phyloP scores from a whole-genome alignment of 2,888 invertebrate species.

The Andrena chrysosceles region DNA sequence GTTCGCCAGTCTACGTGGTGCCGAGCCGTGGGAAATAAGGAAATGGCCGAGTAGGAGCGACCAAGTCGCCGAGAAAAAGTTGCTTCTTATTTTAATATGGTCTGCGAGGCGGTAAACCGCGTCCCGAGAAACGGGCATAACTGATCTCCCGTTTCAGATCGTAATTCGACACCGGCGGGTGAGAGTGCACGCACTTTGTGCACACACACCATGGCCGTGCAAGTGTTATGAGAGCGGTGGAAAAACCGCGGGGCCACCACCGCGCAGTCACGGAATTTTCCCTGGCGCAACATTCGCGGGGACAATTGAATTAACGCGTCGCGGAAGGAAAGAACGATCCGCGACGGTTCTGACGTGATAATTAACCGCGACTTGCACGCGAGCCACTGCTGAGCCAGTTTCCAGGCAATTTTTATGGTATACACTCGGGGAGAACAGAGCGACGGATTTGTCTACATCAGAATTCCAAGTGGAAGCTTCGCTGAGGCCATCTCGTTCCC shows the following conservation, averaged over 20 bases:
- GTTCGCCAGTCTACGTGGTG: not conserved
- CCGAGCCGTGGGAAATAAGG: slow-evolving; percentile 49
- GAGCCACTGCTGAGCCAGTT: slow-evolving; percentile 9
- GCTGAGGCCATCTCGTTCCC: not conserved
- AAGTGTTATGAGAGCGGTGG: slow-evolving; percentile 34
- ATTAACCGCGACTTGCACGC: slow-evolving; percentile 27
- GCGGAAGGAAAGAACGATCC: slow-evolving; percentile 11
- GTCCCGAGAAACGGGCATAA: slow-evolving; percentile 41
- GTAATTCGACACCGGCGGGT: slow-evolving; percentile 58
- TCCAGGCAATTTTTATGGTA: not conserved
- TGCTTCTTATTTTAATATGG: slow-evolving; percentile 40
- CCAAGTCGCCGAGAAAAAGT: slow-evolving; percentile 36
- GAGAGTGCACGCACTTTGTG: slow-evolving; percentile 56
- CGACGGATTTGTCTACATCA: not conserved
- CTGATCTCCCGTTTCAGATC: slow-evolving; percentile 57
- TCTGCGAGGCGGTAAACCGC: slow-evolving; percentile 63
- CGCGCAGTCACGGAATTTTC: slow-evolving; percentile 27
- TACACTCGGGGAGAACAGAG: not conserved
- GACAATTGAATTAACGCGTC: slow-evolving; percentile 40
- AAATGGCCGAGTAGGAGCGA: slow-evolving; percentile 15
- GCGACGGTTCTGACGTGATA: slow-evolving; percentile 12
- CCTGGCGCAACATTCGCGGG: not conserved
- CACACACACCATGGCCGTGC: slow-evolving; percentile 10
- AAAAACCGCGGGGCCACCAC: slow-evolving; percentile 31
- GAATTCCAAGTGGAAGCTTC: not conserved